Conservation (phyloP, 2,113 vertebrate species). For the Geococcyx californianus region DNA sequence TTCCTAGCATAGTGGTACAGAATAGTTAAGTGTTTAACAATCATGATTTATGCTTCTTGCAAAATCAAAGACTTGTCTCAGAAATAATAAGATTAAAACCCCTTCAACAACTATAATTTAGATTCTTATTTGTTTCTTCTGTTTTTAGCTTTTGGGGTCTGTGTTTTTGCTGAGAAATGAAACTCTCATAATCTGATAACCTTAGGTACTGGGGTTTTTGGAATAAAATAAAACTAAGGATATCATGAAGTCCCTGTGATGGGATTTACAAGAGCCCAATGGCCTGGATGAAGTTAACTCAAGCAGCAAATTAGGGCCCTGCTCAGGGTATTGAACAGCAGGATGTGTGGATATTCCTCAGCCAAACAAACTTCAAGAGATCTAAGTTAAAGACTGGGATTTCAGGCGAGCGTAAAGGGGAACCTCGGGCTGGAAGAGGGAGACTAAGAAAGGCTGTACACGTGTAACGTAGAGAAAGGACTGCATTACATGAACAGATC, state of each 20-base stretch:
- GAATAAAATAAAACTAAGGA: slow-evolving; percentile 40
- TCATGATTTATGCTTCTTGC: not conserved
- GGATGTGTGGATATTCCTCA: slow-evolving; percentile 42
- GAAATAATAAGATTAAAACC: slow-evolving; percentile 9
- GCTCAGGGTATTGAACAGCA: slow-evolving; percentile 53
- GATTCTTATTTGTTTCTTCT: not conserved
- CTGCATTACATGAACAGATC: slow-evolving; percentile 39
- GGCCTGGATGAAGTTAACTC: slow-evolving; percentile 65
- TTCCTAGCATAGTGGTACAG: not conserved
- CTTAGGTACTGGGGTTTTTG: not conserved
- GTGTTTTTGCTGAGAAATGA: slow-evolving; percentile 7
- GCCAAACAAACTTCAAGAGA: slow-evolving; percentile 33
- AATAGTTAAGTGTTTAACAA: not conserved
- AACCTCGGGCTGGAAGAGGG: not conserved
- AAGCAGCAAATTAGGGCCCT: slow-evolving; percentile 62
- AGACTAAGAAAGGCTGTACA: not conserved
- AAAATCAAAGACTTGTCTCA: slow-evolving; percentile 41
- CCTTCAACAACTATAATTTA: not conserved
- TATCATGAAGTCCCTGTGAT: slow-evolving; percentile 27
- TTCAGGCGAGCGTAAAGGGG: slow-evolving; percentile 15
- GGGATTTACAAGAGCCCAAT: slow-evolving; percentile 58
- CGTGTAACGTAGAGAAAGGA: not conserved
- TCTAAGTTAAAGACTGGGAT: slow-evolving; percentile 37
- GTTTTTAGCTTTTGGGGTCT: not conserved
- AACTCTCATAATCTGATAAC: slow-evolving; percentile 5